Conservation (phyloP, 2,113 vertebrate species). For the Apus apus region DNA sequence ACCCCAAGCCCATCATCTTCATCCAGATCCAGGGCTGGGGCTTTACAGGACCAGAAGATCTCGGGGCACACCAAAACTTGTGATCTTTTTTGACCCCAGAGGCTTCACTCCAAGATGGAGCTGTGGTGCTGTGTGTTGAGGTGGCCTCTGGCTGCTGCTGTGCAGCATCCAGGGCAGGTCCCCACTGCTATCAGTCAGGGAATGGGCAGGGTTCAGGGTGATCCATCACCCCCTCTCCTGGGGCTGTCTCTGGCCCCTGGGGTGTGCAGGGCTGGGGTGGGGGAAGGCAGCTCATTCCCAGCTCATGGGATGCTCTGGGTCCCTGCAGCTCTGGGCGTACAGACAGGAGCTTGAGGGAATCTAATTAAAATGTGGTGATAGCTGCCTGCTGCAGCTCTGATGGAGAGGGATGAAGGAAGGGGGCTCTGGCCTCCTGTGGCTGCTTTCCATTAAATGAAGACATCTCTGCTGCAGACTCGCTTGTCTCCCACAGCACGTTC, state of each 20-base stretch:
- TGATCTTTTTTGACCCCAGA: background rate
- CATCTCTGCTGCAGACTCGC: background rate
- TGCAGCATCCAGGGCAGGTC: background rate
- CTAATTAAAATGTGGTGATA: background rate
- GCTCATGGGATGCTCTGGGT: background rate
- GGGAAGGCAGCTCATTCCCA: background rate
- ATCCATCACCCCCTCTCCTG: background rate
- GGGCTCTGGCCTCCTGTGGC: background rate
- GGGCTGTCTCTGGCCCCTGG: background rate
- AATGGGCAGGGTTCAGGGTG: rapidly evolving
- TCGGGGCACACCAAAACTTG: background rate
- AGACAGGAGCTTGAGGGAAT: background rate
- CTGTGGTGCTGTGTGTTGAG: background rate
- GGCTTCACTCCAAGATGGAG: background rate
- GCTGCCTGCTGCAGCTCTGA: background rate
- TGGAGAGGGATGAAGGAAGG: background rate
- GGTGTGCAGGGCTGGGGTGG: background rate
- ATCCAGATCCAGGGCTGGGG: background rate
- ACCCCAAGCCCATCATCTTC: background rate
- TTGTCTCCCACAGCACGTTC: background rate
- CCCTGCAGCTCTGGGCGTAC: background rate
- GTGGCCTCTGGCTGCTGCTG: background rate
- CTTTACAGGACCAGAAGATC: background rate
- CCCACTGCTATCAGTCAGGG: rapidly evolving
- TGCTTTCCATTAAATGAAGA: background rate